Evolutionary conservation across 2,797 vertebrate genomes (phyloP).

Genomic region (Eospalax fontanierii): DNA sequence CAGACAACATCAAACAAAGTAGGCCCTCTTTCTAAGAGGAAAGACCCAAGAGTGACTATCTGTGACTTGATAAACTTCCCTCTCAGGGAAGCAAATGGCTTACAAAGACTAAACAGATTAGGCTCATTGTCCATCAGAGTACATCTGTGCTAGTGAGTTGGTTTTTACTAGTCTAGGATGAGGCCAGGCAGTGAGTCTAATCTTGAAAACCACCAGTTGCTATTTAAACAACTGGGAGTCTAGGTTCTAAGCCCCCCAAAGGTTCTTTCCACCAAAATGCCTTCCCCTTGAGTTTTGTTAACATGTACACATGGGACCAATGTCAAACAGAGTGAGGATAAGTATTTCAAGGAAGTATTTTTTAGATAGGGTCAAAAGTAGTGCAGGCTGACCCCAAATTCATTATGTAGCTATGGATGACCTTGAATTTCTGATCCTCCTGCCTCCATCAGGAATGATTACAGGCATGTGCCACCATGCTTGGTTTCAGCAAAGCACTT

Average conservation of each 20-base stretch:
- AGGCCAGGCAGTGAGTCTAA: not conserved
- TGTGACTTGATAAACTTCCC: not conserved
- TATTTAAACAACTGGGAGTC: not conserved
- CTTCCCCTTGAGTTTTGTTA: not conserved
- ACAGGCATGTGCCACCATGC: not conserved
- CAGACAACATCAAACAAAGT: conserved; percentile 42
- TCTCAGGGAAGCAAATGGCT: conserved; percentile 1
- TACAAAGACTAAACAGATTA: conserved; percentile 17
- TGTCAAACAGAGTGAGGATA: not conserved
- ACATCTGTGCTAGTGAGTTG: not conserved
- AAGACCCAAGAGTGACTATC: conserved; percentile 4
- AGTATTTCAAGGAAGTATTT: conserved; percentile 19
- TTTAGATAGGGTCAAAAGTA: not conserved
- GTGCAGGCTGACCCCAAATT: not conserved
- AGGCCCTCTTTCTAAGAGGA: conserved; percentile 7
- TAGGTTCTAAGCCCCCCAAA: conserved; percentile 41
- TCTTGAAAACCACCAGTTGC: conserved; percentile 8
- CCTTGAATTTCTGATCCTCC: not conserved
- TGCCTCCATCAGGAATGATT: not conserved
- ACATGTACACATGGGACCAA: not conserved
- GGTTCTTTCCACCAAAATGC: conserved; percentile 8
- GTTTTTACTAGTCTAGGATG: conserved; percentile 13
- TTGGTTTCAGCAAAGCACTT: conserved; percentile 34
- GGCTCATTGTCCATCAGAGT: not conserved
- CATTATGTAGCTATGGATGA: not conserved